Base-by-base conservation (phyloP, 2,888 invertebrate species). In the Myopa testacea region DNA sequence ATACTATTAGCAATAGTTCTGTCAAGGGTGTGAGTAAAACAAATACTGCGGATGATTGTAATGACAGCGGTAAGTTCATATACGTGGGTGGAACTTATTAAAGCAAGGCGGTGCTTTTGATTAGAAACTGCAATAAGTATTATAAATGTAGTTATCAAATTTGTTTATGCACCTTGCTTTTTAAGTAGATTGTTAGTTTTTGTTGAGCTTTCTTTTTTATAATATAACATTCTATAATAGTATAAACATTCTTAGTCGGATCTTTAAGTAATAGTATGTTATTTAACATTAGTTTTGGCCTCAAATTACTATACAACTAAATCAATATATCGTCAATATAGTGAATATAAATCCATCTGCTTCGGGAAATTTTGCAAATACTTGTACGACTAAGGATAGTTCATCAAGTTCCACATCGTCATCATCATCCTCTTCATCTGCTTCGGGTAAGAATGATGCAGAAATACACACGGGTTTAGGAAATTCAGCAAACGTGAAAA, bases 401-500 rank as follows among this genome's bases (percentile, higher is more conserved):
- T 79, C 82, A 6, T 19, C 75, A 58, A 79, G 78, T 45, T 74
- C 76, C 40, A 81, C 76, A 50, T 50, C 62, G 34, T 50, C 68
- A 26, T 58, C 78, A n/a, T 77, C 78, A 79, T 78, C 81, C 40
- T 78, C 80, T 67, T 78, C 80, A 19, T 45, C 79, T 50, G 75
- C 82, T 37, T 69, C 79, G 40, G 55, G 67, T 86, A 87, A 67
- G 86, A 87, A 75, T 67, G 81, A 81, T 38, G 69, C 75, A 65
- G 79, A 78, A 52, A 80, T 79, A 77, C 84, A 86, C 4, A 85
- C 85, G 76, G 79, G 84, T 14, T 77, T 88, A 4, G 80, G 82
- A 8, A 84, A 81, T 70, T 79, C 87, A 16, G 83, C 83, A 0
- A 85, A 83, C 71, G 81, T 87, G 71, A 88, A 88, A 75, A 88